Percentiles rank a stretch among this genome's conserved stretches.
Conservation (phyloP, 2,888 invertebrate genomes). For the Dascillus cervinus region DNA sequence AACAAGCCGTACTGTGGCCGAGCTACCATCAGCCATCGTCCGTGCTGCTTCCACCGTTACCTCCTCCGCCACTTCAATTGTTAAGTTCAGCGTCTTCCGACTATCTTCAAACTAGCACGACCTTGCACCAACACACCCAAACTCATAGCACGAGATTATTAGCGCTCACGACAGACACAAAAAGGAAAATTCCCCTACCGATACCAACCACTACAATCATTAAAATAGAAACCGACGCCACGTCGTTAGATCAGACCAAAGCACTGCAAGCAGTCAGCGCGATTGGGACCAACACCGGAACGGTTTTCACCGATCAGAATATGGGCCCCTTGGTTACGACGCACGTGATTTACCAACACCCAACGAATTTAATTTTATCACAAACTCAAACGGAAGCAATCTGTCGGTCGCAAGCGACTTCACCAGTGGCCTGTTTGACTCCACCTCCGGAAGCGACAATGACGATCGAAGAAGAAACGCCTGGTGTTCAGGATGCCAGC, state of each 20-base stretch:
- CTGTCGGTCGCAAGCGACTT: conserved; percentile 43
- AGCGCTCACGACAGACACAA: conserved; percentile 50
- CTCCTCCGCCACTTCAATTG: conserved; percentile 60
- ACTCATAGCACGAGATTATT: conserved; percentile 61
- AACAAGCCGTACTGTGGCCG: conserved; percentile 69
- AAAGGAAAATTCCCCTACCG: conserved; percentile 44
- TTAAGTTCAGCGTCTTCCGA: conserved; percentile 47
- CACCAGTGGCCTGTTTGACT: conserved; percentile 49
- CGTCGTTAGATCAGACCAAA: conserved; percentile 39
- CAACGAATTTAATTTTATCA: conserved; percentile 37
- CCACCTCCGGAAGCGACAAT: conserved; percentile 49
- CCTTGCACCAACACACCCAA: conserved; percentile 58
- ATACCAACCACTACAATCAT: conserved; percentile 44
- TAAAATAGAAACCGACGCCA: conserved; percentile 65
- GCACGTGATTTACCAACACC: conserved; percentile 49
- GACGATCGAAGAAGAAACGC: conserved; percentile 42
- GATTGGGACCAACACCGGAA: conserved; percentile 34
- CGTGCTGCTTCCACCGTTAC: conserved; percentile 50
- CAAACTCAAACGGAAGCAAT: conserved; percentile 34
- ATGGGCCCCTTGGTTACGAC: conserved; percentile 49
- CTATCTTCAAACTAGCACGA: conserved; percentile 52
- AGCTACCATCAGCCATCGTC: conserved; percentile 51
- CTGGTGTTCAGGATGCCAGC: conserved; percentile 71
- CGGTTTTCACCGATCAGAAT: conserved; percentile 44
- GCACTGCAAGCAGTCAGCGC: conserved; percentile 38